Conservation (phyloP, 2,113 vertebrate species). For the Ailuropoda melanoleuca region DNA sequence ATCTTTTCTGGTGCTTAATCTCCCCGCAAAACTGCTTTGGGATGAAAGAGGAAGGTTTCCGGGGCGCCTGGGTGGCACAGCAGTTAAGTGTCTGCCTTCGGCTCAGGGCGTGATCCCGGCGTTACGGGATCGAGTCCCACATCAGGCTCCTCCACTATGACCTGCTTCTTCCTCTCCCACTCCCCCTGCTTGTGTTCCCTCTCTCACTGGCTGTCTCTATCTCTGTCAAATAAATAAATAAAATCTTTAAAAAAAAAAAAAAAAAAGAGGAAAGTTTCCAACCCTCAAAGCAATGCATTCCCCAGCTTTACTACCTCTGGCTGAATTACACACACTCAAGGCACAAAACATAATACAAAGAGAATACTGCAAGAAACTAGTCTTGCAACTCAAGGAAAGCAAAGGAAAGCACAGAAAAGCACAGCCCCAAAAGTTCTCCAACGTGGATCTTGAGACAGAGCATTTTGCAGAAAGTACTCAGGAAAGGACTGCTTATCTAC, state of each 20-base stretch:
- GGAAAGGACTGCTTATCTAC: neutral
- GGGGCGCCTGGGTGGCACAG: too few relatives aligned
- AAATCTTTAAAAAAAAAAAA: too few relatives aligned
- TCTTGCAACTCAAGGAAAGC: neutral
- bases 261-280: too few relatives aligned
- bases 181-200: too few relatives aligned
- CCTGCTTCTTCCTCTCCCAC: too few relatives aligned
- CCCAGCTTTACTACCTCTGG: neutral
- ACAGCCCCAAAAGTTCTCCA: neutral
- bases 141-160: too few relatives aligned
- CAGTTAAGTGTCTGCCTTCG: too few relatives aligned
- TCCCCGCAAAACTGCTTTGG: neutral
- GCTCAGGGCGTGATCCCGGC: too few relatives aligned
- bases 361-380: neutral
- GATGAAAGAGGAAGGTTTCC: neutral
- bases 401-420: neutral
- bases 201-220: too few relatives aligned
- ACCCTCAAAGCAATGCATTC: neutral
- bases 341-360: conserved; percentile 11
- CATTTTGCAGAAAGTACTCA: neutral
- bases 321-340: neutral
- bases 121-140: too few relatives aligned
- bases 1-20: neutral
- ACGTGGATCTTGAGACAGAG: neutral
- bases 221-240: too few relatives aligned